Conservation (phyloP, 1,140 invertebrate species). For the Cephus cinctus region DNA sequence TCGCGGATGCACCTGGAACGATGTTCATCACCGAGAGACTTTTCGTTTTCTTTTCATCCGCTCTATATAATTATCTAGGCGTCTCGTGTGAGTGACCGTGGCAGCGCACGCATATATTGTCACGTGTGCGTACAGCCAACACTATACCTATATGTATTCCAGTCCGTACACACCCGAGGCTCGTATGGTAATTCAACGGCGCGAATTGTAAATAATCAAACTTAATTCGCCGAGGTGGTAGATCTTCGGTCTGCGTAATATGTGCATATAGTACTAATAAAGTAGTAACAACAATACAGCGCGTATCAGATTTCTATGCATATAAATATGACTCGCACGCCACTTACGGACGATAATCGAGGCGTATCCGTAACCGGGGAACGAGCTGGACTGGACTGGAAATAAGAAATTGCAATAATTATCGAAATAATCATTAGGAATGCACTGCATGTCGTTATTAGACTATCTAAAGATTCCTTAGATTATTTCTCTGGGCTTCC, state of each 20-base stretch:
- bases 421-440: slow-evolving; percentile 23
- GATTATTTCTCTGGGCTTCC: no score
- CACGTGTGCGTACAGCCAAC: no score
- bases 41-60: no score
- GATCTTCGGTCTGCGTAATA: slow-evolving; percentile 7
- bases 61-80: no score
- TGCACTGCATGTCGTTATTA: no score
- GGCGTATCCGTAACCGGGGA: slow-evolving; percentile 30
- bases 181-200: background rate
- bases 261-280: slow-evolving; percentile 35
- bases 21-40: no score
- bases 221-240: slow-evolving; percentile 8
- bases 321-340: slow-evolving; percentile 31
- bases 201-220: no score
- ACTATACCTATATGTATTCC: background rate
- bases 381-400: slow-evolving; percentile 26
- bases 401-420: slow-evolving; percentile 27
- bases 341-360: slow-evolving; percentile 35
- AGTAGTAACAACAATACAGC: slow-evolving; percentile 28
- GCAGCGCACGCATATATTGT: slow-evolving; percentile 7
- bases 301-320: slow-evolving; percentile 34
- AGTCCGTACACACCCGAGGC: background rate
- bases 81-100: background rate
- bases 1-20: no score
- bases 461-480: no score